These are phyloP conservation scores for Eristalis pertinax DNA, from an alignment of 2,888 invertebrate genomes.

Conservation along the genomic window DNA sequence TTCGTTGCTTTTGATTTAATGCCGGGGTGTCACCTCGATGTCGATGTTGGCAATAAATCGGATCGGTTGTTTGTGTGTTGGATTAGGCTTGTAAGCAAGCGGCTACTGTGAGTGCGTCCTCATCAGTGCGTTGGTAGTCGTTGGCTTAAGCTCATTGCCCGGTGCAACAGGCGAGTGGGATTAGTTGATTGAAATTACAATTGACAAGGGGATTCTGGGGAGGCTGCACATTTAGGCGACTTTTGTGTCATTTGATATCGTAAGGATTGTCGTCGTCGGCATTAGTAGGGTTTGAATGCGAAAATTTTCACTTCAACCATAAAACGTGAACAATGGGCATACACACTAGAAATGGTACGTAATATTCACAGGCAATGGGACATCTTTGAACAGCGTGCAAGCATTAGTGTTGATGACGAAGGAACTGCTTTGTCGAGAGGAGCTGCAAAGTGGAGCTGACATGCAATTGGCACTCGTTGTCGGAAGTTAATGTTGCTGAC, in stretches of 20 bases:
- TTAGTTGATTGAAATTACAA: conserved; percentile 69
- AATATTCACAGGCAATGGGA: too few relatives aligned
- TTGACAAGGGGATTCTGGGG: conserved; percentile 40
- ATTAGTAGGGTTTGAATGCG: not conserved
- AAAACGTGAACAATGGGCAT: not conserved
- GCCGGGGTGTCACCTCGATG: conserved; percentile 69
- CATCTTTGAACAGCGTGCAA: too few relatives aligned
- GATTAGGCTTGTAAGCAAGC: conserved; percentile 70
- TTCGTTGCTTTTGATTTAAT: conserved; percentile 65
- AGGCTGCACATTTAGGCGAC: not conserved
- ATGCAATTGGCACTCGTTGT: too few relatives aligned
- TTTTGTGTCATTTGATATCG: not conserved
- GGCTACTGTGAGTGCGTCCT: conserved; percentile 66
- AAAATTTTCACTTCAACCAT: not conserved
- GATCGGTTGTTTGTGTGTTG: conserved; percentile 70
- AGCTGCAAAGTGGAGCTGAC: too few relatives aligned
- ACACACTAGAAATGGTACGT: too few relatives aligned
- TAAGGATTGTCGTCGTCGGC: not conserved
- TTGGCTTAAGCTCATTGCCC: conserved; percentile 42
- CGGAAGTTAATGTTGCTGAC: too few relatives aligned
- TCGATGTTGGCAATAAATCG: conserved; percentile 71
- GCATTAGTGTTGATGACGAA: too few relatives aligned
- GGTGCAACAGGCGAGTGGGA: conserved; percentile 9
- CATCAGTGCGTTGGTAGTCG: conserved; percentile 28
- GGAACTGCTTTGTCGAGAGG: too few relatives aligned